Conservation (phyloP, 2,113 vertebrate genomes). For the Micromys minutus region DNA sequence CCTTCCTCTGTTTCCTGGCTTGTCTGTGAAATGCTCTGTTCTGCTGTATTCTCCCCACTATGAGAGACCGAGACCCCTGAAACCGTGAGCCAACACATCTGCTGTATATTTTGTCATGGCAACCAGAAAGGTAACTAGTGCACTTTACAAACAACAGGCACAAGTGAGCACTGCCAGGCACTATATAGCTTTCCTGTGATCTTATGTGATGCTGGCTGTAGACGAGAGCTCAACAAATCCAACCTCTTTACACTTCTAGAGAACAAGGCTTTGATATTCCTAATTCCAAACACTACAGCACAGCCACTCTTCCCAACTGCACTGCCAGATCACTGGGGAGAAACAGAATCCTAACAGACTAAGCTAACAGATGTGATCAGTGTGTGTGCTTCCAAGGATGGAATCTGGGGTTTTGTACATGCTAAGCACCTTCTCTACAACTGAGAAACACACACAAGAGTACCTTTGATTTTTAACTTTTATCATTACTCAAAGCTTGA, state of each 20-base stretch:
- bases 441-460: not conserved
- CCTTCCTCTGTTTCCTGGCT: not conserved
- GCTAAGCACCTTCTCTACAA: not conserved
- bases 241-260: too few species aligned
- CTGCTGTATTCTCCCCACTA: too few species aligned
- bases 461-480: constrained; percentile 5
- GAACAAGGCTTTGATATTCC: not conserved
- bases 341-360: not conserved
- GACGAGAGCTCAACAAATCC: not conserved
- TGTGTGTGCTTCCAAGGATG: too few species aligned
- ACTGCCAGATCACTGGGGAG: not conserved
- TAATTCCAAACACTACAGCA: not conserved
- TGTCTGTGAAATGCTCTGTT: not conserved
- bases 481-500: not conserved
- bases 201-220: not conserved
- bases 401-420: not conserved
- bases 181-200: not conserved
- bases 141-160: not conserved
- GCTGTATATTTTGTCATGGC: not conserved
- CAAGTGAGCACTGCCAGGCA: not conserved
- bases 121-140: not conserved
- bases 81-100: not conserved
- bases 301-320: too few species aligned
- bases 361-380: not conserved
- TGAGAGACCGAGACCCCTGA: not conserved